Conservation (phyloP, 2,888 invertebrate genomes). For the Hydrotaea cyrtoneurina region DNA sequence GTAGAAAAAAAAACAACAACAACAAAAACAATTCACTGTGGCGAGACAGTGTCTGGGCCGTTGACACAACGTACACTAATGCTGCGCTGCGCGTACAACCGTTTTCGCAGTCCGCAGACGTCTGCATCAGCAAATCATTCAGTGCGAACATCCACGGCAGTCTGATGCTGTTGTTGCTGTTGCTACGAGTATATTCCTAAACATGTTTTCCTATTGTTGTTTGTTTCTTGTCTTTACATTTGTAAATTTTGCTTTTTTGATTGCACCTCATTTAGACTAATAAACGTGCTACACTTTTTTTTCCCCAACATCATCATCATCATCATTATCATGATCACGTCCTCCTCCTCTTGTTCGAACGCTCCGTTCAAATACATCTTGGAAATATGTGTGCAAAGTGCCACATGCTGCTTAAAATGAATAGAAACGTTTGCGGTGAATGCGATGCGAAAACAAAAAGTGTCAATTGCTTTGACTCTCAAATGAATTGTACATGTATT, state of each 20-base stretch:
- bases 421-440: neutral
- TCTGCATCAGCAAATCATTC: neutral
- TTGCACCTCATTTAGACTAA: constrained; percentile 53
- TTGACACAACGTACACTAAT: constrained; percentile 54
- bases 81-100: neutral
- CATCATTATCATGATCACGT: neutral
- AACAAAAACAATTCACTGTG: constrained; percentile 47
- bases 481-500: constrained; percentile 27
- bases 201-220: constrained; percentile 15
- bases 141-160: neutral
- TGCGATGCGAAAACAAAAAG: constrained; percentile 29
- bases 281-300: constrained; percentile 48
- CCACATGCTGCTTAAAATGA: constrained; percentile 3
- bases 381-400: neutral
- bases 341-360: neutral
- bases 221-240: constrained; percentile 29
- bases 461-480: constrained; percentile 56
- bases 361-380: neutral
- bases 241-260: constrained; percentile 44
- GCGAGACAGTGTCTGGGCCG: constrained; percentile 67
- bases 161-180: constrained; percentile 14
- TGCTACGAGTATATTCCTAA: neutral
- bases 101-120: constrained; percentile 14
- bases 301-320: neutral
- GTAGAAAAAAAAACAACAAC: constrained; percentile 14